phyloP scores from a whole-genome alignment of 2,113 vertebrate species.

The Rallus limicola region DNA sequence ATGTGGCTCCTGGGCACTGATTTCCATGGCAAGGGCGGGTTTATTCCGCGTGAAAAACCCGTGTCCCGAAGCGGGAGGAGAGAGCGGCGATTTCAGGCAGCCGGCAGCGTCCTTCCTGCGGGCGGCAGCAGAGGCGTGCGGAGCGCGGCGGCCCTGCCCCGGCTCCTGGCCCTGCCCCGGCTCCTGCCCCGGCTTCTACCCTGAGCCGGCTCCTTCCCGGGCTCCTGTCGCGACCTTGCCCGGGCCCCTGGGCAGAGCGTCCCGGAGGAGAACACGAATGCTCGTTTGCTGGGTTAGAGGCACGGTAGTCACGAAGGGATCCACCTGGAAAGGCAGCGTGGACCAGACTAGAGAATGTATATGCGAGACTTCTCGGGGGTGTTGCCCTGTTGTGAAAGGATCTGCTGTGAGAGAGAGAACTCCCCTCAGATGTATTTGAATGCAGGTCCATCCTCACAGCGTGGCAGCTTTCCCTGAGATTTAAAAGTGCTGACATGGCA shows the following conservation, averaged over 20 bases:
- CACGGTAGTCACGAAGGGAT: not conserved
- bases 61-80: no score
- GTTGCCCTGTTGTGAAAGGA: no score
- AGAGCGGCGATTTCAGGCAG: not conserved
- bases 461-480: not conserved
- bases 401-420: not conserved
- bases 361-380: accelerated
- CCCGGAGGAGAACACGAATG: not conserved
- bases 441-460: not conserved
- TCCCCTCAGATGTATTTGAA: not conserved
- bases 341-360: accelerated
- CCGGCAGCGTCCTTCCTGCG: not conserved
- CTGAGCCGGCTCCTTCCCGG: no score
- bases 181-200: not conserved
- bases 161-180: not conserved
- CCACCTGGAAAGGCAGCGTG: no score
- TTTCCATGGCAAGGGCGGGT: not conserved
- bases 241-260: no score
- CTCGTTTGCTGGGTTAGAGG: not conserved
- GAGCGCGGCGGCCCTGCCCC: not conserved
- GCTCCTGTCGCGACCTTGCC: no score
- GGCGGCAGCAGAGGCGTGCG: conserved; percentile 48
- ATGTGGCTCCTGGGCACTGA: not conserved
- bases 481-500: not conserved
- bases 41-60: not conserved